Evolutionary conservation across 1,140 invertebrate species (phyloP).

Genomic region (Cyrtorhinus lividipennis): DNA sequence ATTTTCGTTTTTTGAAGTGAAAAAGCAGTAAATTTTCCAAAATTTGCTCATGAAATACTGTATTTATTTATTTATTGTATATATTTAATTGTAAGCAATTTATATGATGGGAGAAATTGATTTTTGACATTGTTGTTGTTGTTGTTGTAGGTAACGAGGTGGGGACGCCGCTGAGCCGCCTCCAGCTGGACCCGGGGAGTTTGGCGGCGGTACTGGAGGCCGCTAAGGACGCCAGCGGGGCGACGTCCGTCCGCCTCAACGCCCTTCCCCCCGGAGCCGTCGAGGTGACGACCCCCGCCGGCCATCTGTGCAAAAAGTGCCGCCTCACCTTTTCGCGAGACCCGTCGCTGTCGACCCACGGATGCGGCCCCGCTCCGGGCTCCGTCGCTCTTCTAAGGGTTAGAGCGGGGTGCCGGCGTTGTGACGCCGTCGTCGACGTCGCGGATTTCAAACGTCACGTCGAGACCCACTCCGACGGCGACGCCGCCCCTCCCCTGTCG

Average conservation of each 20-base stretch:
- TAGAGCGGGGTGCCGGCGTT: conserved; percentile 53
- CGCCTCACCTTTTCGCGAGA: conserved; percentile 59
- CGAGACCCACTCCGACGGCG: conserved; percentile 28
- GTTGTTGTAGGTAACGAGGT: conserved; percentile 16
- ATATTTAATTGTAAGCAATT: no score
- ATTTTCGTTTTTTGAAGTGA: no score
- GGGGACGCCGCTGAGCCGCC: conserved; percentile 29
- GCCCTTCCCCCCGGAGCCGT: conserved; percentile 18
- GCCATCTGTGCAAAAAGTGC: conserved; percentile 70
- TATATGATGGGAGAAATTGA: no score
- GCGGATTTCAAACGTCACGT: conserved; percentile 44
- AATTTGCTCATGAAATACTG: no score
- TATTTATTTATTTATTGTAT: no score
- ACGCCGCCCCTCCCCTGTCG: conserved; percentile 21
- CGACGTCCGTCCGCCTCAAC: conserved; percentile 8
- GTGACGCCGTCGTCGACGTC: conserved; percentile 45
- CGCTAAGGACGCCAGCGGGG: conserved; percentile 22
- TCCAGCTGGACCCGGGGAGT: conserved; percentile 31
- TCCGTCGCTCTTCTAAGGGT: conserved; percentile 52
- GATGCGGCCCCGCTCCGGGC: conserved; percentile 39
- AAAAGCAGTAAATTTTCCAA: no score
- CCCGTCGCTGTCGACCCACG: conserved; percentile 29
- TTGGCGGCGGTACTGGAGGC: conserved; percentile 34
- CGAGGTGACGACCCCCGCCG: conserved; percentile 28
- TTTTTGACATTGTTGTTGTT: conserved; percentile 13